Conservation (phyloP, 2,888 invertebrate species). For the Clostera curtula region DNA sequence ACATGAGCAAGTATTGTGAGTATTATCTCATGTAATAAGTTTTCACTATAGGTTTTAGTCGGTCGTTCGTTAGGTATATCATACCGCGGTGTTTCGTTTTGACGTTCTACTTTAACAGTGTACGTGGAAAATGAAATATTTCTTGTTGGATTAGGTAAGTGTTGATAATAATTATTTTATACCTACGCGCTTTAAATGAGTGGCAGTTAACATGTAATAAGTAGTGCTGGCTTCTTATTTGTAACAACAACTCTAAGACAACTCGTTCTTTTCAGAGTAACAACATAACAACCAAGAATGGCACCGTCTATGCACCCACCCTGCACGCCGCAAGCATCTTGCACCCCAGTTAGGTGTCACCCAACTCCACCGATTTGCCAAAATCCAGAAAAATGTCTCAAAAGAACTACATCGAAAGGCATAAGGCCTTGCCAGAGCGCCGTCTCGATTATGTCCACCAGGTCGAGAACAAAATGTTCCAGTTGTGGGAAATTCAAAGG, state of each 20-base stretch:
- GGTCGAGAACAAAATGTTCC: constrained; percentile 38
- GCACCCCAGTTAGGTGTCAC: constrained; percentile 51
- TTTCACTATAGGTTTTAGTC: constrained; percentile 4
- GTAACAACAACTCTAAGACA: constrained; percentile 2
- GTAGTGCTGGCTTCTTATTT: constrained; percentile 39
- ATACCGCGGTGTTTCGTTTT: constrained; percentile 1
- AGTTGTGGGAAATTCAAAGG: constrained; percentile 39
- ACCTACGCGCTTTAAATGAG: constrained; percentile 24
- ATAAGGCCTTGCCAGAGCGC: constrained; percentile 52
- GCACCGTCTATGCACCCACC: constrained; percentile 54
- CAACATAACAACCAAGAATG: constrained; percentile 25
- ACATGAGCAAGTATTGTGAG: constrained; percentile 56
- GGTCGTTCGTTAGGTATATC: too few relatives aligned
- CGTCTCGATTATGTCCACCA: constrained; percentile 51
- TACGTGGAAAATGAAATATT: neutral
- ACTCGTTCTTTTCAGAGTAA: constrained; percentile 32
- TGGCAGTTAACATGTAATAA: constrained; percentile 35
- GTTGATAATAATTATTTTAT: constrained; percentile 12
- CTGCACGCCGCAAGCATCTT: constrained; percentile 56
- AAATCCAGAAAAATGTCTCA: constrained; percentile 52
- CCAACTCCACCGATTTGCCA: constrained; percentile 51
- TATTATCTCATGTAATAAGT: constrained; percentile 28
- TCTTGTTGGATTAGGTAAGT: constrained; percentile 24
- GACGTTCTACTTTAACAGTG: neutral
- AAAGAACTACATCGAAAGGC: constrained; percentile 39